phyloP scores from a whole-genome alignment of 2,113 vertebrate genomes.

The Nyctereutes procyonoides region DNA sequence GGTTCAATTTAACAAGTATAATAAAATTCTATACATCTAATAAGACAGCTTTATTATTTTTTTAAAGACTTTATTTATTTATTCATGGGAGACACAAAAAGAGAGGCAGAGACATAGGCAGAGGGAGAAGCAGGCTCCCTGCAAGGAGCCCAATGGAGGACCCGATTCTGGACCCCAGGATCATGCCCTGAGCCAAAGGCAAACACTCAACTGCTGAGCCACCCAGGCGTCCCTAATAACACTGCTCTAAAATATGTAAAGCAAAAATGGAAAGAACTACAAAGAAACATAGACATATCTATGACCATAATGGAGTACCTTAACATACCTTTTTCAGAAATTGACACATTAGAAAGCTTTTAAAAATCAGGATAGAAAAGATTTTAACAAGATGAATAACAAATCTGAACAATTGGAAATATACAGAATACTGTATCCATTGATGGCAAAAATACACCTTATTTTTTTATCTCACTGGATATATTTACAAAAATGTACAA shows the following conservation, averaged over 20 bases:
- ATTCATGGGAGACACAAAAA: too few relatives aligned
- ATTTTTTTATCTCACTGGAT: neutral
- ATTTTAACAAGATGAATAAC: neutral
- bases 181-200: too few relatives aligned
- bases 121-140: too few relatives aligned
- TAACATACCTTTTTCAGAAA: neutral
- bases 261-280: neutral
- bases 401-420: neutral
- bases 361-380: neutral
- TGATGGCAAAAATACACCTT: neutral
- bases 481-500: neutral
- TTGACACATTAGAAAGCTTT: neutral
- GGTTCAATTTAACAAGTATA: neutral
- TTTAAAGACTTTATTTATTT: too few relatives aligned
- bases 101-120: too few relatives aligned
- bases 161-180: too few relatives aligned
- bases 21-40: neutral
- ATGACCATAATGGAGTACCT: neutral
- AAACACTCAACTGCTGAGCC: too few relatives aligned
- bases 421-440: neutral
- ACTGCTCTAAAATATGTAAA: neutral
- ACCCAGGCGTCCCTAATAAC: neutral
- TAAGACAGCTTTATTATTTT: too few relatives aligned
- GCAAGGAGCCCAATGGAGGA: too few relatives aligned
- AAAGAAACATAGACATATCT: neutral